Base-by-base conservation (phyloP, 2,888 invertebrate species). In the Galeruca laticollis region DNA sequence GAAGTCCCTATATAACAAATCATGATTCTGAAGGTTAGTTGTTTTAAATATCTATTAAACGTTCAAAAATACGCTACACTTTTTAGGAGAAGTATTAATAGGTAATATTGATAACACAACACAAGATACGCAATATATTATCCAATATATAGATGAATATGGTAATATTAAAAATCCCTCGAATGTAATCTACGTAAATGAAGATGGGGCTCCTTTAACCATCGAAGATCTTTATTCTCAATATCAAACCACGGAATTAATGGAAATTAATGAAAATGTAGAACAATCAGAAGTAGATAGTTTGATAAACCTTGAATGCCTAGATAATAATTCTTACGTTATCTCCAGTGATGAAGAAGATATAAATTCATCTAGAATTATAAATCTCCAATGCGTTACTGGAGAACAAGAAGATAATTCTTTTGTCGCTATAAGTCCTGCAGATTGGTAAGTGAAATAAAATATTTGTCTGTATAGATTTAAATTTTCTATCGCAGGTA, bases 1-100 rank as follows among this genome's bases (percentile, higher is more conserved):
- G 71, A n/a, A 76, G 75, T 54, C 77, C 77, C 56, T 79, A 75
- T 59, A 75, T 76, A 43, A 72, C 78, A 35, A 78, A 79, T 59
- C 77, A 79, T 56, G 76, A 77, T 47, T 71, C 70, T 49, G 73
- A 60, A 72, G 78, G 76, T 76, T 64, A 31, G 54, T 40, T 54
- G 20, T 43, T 20, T 43, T 10, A 6, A 26, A 26, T 26, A 5
- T 26, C 6, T 3, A 26, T 26, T 5, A 26, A 26, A 26, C 26
- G 26, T 26, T 26, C 3, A 26, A 5, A 0, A 26, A 26, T 26
- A 26, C 6, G 2, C 6, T 26, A 26, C 26, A 26, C 26, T 6
- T 57, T 70, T 20, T 64, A 76, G 74, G 74, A 31, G 59, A 73
- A 72, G 65, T 75, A 31, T 64, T 76, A n/a, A 67, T 75, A 59